These are phyloP conservation scores for Camponotus pennsylvanicus DNA, from an alignment of 1,140 invertebrate species.

Conservation along the genomic window DNA sequence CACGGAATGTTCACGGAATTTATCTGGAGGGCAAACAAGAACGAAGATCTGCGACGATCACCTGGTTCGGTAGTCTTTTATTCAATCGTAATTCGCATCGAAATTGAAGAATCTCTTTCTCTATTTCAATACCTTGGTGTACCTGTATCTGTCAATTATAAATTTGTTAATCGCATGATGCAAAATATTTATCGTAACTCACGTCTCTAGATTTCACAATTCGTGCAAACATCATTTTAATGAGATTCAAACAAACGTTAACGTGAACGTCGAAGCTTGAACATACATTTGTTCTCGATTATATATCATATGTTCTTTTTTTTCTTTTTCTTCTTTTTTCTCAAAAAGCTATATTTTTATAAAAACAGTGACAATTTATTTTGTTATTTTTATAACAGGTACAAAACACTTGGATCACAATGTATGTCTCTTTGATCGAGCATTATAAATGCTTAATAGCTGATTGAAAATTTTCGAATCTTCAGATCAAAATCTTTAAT, in stretches of 20 bases:
- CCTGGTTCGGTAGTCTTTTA: conserved; percentile 45
- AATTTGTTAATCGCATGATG: not conserved
- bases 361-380: not conserved
- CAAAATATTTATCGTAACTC: conserved; percentile 14
- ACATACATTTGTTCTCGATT: not conserved
- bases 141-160: not conserved
- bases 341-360: not conserved
- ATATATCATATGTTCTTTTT: not conserved
- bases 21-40: conserved; percentile 24
- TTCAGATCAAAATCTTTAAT: conserved; percentile 17
- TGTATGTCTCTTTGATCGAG: not conserved
- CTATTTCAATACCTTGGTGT: not conserved
- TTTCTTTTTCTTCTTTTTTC: not conserved
- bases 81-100: not conserved
- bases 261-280: not conserved
- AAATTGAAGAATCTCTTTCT: conserved; percentile 13
- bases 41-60: conserved; percentile 22
- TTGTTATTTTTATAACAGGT: not conserved
- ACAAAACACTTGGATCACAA: conserved; percentile 15
- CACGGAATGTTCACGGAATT: conserved; percentile 45
- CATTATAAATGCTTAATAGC: not conserved
- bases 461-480: not conserved
- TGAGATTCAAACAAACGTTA: not conserved
- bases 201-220: not conserved
- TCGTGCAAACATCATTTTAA: not conserved